phyloP scores from a whole-genome alignment of 2,888 invertebrate species.

The Tetropium fuscum region DNA sequence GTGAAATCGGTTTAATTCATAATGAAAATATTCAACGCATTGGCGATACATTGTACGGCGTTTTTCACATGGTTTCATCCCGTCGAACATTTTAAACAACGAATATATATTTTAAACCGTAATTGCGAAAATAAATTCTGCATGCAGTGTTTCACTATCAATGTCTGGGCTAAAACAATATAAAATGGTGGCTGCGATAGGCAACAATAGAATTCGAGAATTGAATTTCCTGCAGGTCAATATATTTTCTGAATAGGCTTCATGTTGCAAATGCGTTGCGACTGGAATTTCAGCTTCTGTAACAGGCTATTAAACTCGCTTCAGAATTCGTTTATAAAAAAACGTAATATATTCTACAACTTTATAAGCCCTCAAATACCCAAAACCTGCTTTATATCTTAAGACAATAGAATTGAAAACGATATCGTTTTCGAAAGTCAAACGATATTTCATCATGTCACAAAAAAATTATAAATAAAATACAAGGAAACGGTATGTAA shows the following conservation, averaged over 20 bases:
- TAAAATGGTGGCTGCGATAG: constrained; percentile 15
- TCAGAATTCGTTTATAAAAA: no score
- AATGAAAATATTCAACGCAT: no score
- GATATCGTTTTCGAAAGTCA: no score
- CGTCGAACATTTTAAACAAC: background rate
- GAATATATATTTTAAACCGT: constrained; percentile 15
- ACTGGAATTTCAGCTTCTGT: background rate
- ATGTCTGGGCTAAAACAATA: constrained; percentile 16
- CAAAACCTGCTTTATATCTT: no score
- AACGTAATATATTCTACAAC: no score
- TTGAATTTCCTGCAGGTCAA: constrained; percentile 23
- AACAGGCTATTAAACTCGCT: constrained; percentile 1
- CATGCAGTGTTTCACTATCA: constrained; percentile 6
- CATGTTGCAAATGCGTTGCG: constrained; percentile 17
- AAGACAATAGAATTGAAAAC: no score
- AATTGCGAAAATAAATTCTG: constrained; percentile 19
- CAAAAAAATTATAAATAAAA: no score
- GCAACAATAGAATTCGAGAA: constrained; percentile 17
- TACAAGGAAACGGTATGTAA: no score
- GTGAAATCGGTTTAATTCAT: no score
- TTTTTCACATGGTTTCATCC: background rate
- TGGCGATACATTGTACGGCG: no score
- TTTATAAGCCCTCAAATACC: no score
- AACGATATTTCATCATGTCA: no score
- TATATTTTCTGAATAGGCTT: constrained; percentile 16